Evolutionary conservation across 2,888 invertebrate genomes (phyloP).

Genomic region (Flexamia atlantica): DNA sequence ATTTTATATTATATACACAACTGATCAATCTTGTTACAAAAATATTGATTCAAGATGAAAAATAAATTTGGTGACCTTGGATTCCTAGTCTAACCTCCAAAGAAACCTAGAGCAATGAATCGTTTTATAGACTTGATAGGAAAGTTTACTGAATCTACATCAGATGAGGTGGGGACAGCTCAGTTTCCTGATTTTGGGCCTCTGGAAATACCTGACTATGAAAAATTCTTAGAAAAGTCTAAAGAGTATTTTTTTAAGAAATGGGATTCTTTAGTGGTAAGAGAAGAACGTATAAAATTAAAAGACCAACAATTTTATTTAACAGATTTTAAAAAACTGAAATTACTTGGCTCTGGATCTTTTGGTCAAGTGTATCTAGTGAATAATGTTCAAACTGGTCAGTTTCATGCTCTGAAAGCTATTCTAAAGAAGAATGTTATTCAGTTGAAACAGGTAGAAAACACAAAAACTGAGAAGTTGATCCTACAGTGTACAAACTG

Average conservation of each 20-base stretch:
- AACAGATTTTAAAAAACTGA: not conserved
- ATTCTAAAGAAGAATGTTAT: slow-evolving; percentile 1
- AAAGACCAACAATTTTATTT: not conserved
- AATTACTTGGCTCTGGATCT: not conserved
- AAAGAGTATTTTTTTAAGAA: not conserved
- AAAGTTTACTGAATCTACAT: not conserved
- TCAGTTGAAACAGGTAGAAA: not conserved
- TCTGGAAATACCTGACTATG: slow-evolving; percentile 8
- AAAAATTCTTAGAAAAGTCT: slow-evolving; percentile 1
- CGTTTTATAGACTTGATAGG: slow-evolving; percentile 6
- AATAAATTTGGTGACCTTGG: too few relatives aligned
- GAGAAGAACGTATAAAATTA: slow-evolving; percentile 1
- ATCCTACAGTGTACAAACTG: slow-evolving; percentile 92
- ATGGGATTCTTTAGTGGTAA: not conserved
- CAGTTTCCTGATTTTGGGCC: slow-evolving; percentile 12
- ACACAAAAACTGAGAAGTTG: slow-evolving; percentile 82
- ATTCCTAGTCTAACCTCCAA: too few relatives aligned
- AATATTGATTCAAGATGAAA: too few relatives aligned
- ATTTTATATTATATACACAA: too few relatives aligned
- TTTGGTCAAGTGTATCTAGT: slow-evolving; percentile 24
- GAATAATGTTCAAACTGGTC: not conserved
- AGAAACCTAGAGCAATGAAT: not conserved
- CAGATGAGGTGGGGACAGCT: not conserved
- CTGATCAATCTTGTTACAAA: too few relatives aligned
- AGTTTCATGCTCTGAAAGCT: slow-evolving; percentile 1